A percentile compares a stretch with the other conserved stretches of the same genome.
phyloP scores from a whole-genome alignment of 2,797 vertebrate species.

The Labroides dimidiatus region DNA sequence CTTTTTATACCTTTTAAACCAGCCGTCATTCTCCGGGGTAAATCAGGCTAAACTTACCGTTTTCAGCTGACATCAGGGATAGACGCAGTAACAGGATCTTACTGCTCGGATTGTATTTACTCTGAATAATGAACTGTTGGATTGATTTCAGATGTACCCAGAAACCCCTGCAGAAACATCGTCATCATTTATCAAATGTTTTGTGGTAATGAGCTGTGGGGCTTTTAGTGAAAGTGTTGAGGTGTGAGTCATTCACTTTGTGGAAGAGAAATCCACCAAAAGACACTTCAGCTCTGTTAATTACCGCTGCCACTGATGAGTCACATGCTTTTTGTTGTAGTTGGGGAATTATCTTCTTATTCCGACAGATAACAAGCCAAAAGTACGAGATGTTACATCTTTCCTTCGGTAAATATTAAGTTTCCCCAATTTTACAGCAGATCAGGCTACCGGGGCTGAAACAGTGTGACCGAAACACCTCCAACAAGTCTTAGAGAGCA shows the following conservation, averaged over 20 bases:
- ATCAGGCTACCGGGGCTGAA: not conserved
- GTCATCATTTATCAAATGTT: slow-evolving; percentile 59
- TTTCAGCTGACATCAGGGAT: slow-evolving; percentile 33
- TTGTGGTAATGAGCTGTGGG: slow-evolving; percentile 17
- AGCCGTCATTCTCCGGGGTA: slow-evolving; percentile 43
- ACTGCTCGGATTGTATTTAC: slow-evolving; percentile 42
- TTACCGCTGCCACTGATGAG: slow-evolving; percentile 1
- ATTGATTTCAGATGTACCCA: slow-evolving; percentile 33
- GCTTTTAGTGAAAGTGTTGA: slow-evolving; percentile 19
- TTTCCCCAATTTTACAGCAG: not conserved
- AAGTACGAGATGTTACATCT: not conserved
- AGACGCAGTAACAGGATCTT: too few relatives aligned
- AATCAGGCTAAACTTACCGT: slow-evolving; percentile 11
- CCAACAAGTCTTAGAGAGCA: not conserved
- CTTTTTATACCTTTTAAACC: slow-evolving; percentile 76
- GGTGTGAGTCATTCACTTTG: slow-evolving; percentile 26
- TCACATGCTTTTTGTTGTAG: slow-evolving; percentile 2
- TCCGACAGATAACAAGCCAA: not conserved
- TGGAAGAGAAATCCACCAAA: slow-evolving; percentile 3
- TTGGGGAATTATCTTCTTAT: slow-evolving; percentile 5
- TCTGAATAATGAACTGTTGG: slow-evolving; percentile 46
- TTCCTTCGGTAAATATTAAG: not conserved
- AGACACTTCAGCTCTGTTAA: slow-evolving; percentile 14
- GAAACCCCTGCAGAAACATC: slow-evolving; percentile 36
- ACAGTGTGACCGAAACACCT: not conserved